Conservation (phyloP, 2,113 vertebrate species). For the Talpa occidentalis region DNA sequence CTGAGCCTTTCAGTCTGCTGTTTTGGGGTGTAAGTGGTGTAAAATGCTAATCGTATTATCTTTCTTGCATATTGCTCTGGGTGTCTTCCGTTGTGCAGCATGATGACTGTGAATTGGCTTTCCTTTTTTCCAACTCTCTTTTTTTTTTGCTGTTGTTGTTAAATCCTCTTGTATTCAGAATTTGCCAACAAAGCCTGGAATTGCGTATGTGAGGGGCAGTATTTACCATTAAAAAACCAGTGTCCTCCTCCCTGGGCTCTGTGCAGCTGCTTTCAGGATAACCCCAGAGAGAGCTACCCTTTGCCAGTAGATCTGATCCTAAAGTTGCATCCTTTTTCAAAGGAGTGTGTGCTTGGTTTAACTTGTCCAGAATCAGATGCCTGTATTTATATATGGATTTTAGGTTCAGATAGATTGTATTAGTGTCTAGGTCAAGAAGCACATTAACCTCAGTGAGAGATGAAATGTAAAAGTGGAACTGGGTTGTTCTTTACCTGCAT, state of each 20-base stretch:
- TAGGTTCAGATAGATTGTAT: background rate
- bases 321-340: slow-evolving; percentile 67
- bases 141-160: background rate
- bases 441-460: background rate
- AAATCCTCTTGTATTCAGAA: slow-evolving; percentile 60
- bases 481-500: background rate
- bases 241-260: slow-evolving; percentile 34
- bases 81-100: slow-evolving; percentile 2
- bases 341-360: background rate
- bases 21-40: background rate
- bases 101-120: slow-evolving; percentile 52
- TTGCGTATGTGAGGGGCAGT: slow-evolving; percentile 49
- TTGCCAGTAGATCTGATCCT: slow-evolving; percentile 29
- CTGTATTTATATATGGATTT: background rate
- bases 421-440: background rate
- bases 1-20: background rate
- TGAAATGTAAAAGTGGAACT: background rate
- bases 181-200: slow-evolving; percentile 62
- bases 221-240: slow-evolving; percentile 54
- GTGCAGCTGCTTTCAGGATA: slow-evolving; percentile 14
- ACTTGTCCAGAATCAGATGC: background rate
- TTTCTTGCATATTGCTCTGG: background rate
- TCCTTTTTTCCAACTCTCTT: background rate
- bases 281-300: slow-evolving; percentile 22
- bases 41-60: background rate